Evolutionary conservation across 2,113 vertebrate species (phyloP).

Genomic region (Phoxinus phoxinus): DNA sequence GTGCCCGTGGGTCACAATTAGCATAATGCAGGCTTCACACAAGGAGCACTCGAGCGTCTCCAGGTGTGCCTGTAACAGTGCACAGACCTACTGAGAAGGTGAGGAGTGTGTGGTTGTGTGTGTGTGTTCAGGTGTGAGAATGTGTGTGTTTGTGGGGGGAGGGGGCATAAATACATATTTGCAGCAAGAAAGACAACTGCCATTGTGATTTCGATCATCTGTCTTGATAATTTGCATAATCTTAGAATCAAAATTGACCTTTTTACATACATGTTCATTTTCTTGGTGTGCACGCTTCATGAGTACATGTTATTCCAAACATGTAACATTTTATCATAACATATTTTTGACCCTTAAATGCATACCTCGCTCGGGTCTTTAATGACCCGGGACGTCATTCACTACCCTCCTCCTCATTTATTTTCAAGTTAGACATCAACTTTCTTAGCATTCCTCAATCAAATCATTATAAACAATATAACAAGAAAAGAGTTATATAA

Average conservation of each 20-base stretch:
- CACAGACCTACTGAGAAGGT: conserved; percentile 52
- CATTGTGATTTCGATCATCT: not conserved
- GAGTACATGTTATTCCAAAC: not conserved
- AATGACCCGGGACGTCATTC: too few relatives aligned
- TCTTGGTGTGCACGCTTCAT: not conserved
- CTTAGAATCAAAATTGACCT: not conserved
- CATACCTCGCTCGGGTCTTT: too few relatives aligned
- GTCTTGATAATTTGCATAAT: not conserved
- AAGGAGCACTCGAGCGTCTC: conserved; percentile 59
- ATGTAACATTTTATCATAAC: not conserved
- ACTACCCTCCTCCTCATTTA: too few relatives aligned
- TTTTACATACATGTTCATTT: not conserved
- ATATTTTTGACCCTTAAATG: too few relatives aligned
- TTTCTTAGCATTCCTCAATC: too few relatives aligned
- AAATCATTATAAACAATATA: too few relatives aligned
- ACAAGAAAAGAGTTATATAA: too few relatives aligned
- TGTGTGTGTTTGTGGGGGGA: conserved; percentile 13
- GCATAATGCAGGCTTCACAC: conserved; percentile 67
- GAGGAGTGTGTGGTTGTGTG: conserved; percentile 15
- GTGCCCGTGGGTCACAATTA: conserved; percentile 76
- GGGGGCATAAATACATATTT: conserved; percentile 22
- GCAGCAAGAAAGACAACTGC: not conserved
- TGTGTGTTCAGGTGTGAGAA: conserved; percentile 22
- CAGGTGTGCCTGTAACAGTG: conserved; percentile 60
- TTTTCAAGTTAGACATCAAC: too few relatives aligned